Base-by-base conservation (phyloP, 2,113 vertebrate genomes). In the Sylvia atricapilla region DNA sequence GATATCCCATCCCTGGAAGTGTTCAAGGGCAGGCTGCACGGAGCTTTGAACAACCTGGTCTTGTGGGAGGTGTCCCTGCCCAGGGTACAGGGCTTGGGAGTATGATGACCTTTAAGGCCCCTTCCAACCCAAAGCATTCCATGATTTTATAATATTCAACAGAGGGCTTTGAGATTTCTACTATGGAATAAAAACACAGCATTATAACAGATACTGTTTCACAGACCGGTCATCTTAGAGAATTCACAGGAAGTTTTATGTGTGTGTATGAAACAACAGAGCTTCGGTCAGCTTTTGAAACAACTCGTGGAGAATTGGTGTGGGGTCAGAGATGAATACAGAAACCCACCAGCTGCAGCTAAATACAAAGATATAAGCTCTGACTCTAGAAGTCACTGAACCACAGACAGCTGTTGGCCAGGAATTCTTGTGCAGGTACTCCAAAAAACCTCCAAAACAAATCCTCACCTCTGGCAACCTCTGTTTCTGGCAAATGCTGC, bases 231-330 rank as follows among this genome's bases (percentile, higher is more conserved):
- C 11, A 35, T 14, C 13, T 69, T 35, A 60, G 31, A 68, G 53
- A 44, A 59, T 6, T 41, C 53, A 68, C 28, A 68, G 19, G 1
- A 58, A n/a, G 23, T 43, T 47, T 8, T 80, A 19, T 9, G 31
- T 22, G 53, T 6, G 15, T 7, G 20, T 7, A 25, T 3, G 49
- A 37, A 60, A 35, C 20, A 55, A 28, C 47, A 2, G 59, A 74
- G 35, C 37, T 55, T 31, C 1, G 0, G 30, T 43, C 1, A 30
- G n/a, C 30, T 18, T 52, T 21, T 7, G 19, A 27, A 84, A 35
- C 8, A 80, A 18, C 21, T 64, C 0, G 0, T 19, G 33, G 10
- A 31, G 59, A 62, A 7, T 1, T 31, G 53, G 5, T 8, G 4
- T 4, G 17, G 11, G 39, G n/a, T 74, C 43, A 59, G 47, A 24